Conservation (phyloP, 92 coral and sea anemone species). For the Epizoanthus fatuus region DNA sequence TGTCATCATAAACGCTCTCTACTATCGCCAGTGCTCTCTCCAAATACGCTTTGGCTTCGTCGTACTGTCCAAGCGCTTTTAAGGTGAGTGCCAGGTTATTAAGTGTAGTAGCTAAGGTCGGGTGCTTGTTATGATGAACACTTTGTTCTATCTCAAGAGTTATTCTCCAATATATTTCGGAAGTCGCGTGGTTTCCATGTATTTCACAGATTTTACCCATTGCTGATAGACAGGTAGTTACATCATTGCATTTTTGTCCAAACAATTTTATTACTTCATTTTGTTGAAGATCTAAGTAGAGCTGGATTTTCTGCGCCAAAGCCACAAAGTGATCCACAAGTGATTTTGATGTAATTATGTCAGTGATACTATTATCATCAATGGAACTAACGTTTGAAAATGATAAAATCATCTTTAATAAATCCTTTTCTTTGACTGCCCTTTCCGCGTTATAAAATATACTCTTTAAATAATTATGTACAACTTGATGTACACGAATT, state of each 20-base stretch:
- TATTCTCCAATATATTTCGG: background rate
- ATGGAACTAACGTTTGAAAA: background rate
- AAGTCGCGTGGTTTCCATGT: background rate
- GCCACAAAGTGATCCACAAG: background rate
- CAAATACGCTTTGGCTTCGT: too few relatives aligned
- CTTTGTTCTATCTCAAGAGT: background rate
- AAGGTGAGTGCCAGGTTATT: background rate
- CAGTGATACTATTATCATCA: background rate
- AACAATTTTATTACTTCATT: background rate
- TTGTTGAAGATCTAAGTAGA: background rate
- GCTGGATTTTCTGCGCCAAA: background rate
- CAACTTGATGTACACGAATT: slow-evolving; percentile 5
- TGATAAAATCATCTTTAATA: background rate
- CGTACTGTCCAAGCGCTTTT: background rate
- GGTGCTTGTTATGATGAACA: background rate
- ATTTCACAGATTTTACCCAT: background rate
- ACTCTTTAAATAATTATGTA: background rate
- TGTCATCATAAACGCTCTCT: too few relatives aligned
- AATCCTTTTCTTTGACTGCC: background rate
- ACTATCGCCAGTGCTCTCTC: too few relatives aligned
- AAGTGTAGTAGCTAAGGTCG: background rate
- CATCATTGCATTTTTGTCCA: background rate
- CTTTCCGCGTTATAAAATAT: background rate
- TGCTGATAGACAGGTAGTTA: background rate
- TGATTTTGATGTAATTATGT: background rate